Percentiles rank a stretch among this genome's conserved stretches.
Evolutionary conservation across 2,888 invertebrate genomes (phyloP).

Genomic region (Nebria brevicollis): DNA sequence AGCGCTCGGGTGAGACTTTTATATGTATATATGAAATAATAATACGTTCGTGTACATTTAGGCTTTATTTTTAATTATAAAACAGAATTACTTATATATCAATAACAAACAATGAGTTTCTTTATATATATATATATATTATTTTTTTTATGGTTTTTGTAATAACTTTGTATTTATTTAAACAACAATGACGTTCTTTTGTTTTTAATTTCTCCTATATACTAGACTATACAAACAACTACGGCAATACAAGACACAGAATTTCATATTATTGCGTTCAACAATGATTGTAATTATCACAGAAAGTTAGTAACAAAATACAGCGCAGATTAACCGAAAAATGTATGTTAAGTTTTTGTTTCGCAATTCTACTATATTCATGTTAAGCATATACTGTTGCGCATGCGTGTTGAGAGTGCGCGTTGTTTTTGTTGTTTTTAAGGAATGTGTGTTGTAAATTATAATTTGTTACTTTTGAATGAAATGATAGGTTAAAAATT

Average conservation of each 20-base stretch:
- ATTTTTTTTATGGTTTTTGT: background rate
- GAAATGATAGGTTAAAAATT: slow-evolving; percentile 28
- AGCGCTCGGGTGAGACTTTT: no score
- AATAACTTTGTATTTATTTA: slow-evolving; percentile 6
- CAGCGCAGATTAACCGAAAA: slow-evolving; percentile 43
- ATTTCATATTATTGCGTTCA: slow-evolving; percentile 62
- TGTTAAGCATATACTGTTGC: no score
- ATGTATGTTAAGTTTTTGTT: background rate
- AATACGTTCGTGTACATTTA: background rate
- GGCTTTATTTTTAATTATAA: background rate
- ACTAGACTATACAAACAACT: slow-evolving; percentile 59
- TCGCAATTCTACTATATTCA: no score
- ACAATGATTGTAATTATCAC: slow-evolving; percentile 65
- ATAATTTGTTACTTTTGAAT: slow-evolving; percentile 22
- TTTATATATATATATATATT: background rate
- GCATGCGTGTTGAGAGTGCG: background rate
- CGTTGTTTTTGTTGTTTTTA: background rate
- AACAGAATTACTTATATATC: background rate
- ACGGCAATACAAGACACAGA: slow-evolving; percentile 64
- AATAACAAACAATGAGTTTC: background rate
- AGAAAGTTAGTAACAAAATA: slow-evolving; percentile 61
- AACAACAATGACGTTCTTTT: slow-evolving; percentile 37
- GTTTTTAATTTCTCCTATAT: background rate
- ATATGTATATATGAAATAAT: background rate
- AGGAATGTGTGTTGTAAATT: no score